Evolutionary conservation across 2,888 invertebrate species (phyloP).

Genomic region (Pediacus dermestoides): DNA sequence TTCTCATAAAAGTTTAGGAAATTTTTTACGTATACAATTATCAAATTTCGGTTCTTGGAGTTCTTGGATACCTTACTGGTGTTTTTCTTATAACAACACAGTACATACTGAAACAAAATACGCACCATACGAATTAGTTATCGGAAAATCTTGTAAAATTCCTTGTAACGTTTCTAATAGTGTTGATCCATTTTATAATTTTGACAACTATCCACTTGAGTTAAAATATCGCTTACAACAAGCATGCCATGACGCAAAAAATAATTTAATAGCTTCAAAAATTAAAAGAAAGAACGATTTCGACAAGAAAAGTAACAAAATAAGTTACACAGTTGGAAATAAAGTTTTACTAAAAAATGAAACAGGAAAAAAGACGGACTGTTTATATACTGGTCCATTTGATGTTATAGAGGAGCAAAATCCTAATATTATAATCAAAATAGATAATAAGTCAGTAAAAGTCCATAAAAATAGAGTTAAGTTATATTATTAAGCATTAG

Average conservation of each 20-base stretch:
- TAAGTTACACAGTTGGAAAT: slow-evolving; percentile 2
- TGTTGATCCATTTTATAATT: slow-evolving; percentile 9
- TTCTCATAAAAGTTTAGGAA: slow-evolving; percentile 14
- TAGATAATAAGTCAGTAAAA: neutral
- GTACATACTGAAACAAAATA: slow-evolving; percentile 21
- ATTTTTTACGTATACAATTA: slow-evolving; percentile 11
- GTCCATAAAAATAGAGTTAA: slow-evolving; percentile 8
- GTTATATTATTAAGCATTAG: slow-evolving; percentile 1
- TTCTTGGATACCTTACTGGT: slow-evolving; percentile 21
- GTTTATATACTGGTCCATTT: neutral
- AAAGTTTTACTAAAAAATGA: slow-evolving; percentile 3
- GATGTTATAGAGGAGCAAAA: neutral
- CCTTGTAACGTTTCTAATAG: slow-evolving; percentile 3
- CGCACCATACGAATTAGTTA: slow-evolving; percentile 21
- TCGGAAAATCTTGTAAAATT: slow-evolving; percentile 11
- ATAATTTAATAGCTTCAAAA: slow-evolving; percentile 15
- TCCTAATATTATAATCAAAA: slow-evolving; percentile 2
- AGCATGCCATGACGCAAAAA: slow-evolving; percentile 11
- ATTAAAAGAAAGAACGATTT: slow-evolving; percentile 8
- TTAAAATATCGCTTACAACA: slow-evolving; percentile 10
- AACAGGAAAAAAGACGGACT: neutral
- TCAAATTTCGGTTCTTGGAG: slow-evolving; percentile 14
- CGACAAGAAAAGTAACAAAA: slow-evolving; percentile 2
- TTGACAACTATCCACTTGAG: slow-evolving; percentile 8
- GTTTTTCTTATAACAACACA: slow-evolving; percentile 21